Conservation (phyloP, 2,888 invertebrate species). For the Lithophane semibrunnea region DNA sequence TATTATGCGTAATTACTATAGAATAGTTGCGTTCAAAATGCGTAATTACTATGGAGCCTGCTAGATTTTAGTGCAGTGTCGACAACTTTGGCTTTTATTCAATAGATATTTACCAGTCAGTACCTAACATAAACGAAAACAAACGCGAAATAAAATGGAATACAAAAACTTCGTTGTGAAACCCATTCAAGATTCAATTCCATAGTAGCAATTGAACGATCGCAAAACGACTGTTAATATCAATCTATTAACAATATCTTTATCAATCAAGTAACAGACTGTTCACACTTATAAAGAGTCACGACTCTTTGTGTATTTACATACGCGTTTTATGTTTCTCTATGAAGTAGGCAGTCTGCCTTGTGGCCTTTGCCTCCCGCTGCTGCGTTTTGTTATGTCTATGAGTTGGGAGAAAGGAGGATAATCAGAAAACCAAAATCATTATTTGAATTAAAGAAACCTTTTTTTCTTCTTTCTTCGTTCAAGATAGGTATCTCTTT, state of each 20-base stretch:
- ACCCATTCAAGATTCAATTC: constrained; percentile 13
- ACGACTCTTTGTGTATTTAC: constrained; percentile 68
- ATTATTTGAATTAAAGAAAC: background rate
- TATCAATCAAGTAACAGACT: constrained; percentile 33
- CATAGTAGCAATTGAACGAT: background rate
- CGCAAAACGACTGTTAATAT: constrained; percentile 3
- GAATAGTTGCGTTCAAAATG: too few species aligned
- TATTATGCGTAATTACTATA: too few species aligned
- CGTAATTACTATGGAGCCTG: background rate
- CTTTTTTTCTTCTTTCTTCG: background rate
- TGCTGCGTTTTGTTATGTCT: constrained; percentile 56
- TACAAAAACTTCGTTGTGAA: background rate
- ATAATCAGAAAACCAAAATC: background rate
- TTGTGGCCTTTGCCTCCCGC: constrained; percentile 74
- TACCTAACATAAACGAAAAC: too few species aligned
- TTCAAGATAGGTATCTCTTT: too few species aligned
- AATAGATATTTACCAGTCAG: too few species aligned
- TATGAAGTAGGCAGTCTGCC: constrained; percentile 69
- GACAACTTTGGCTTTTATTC: background rate
- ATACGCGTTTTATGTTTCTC: constrained; percentile 69
- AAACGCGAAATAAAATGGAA: too few species aligned
- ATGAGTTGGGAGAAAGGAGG: constrained; percentile 34
- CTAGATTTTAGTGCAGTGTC: background rate
- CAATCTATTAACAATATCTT: constrained; percentile 22
- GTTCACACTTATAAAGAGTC: constrained; percentile 50